A percentile compares a stretch with the other conserved stretches of the same genome.
phyloP scores from a whole-genome alignment of 2,888 invertebrate species.

The Cylindroiulus punctatus region DNA sequence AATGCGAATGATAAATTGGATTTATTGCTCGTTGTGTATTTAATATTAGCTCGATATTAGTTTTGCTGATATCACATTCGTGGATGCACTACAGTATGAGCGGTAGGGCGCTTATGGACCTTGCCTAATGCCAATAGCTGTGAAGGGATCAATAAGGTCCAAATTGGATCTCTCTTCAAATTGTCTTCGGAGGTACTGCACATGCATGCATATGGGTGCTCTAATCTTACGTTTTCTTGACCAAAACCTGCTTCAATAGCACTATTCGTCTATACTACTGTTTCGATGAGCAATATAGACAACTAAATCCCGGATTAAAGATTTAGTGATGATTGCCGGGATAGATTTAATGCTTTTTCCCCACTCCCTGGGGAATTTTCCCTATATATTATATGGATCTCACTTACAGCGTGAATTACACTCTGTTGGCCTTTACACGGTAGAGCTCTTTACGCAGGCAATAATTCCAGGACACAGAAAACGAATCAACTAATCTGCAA shows the following conservation, averaged over 20 bases:
- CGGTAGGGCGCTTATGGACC: neutral
- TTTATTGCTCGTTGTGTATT: neutral
- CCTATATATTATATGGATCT: too few relatives aligned
- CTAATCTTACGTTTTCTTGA: neutral
- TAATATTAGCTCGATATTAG: neutral
- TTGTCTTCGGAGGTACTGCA: neutral
- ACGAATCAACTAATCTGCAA: neutral
- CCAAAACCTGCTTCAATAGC: conserved; percentile 5
- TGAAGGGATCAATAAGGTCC: neutral
- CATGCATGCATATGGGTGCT: neutral
- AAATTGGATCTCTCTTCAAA: neutral
- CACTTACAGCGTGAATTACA: neutral
- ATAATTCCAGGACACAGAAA: conserved; percentile 8
- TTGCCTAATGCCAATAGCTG: neutral
- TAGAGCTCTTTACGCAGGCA: neutral
- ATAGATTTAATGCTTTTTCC: conserved; percentile 6
- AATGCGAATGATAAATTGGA: neutral
- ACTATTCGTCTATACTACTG: neutral
- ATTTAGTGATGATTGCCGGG: neutral
- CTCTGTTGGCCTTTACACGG: neutral
- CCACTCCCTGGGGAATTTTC: neutral
- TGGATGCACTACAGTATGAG: neutral
- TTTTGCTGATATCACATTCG: neutral
- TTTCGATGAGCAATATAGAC: neutral
- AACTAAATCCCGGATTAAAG: neutral